Conservation (phyloP, 2,113 vertebrate species). For the Spheniscus mendiculus region DNA sequence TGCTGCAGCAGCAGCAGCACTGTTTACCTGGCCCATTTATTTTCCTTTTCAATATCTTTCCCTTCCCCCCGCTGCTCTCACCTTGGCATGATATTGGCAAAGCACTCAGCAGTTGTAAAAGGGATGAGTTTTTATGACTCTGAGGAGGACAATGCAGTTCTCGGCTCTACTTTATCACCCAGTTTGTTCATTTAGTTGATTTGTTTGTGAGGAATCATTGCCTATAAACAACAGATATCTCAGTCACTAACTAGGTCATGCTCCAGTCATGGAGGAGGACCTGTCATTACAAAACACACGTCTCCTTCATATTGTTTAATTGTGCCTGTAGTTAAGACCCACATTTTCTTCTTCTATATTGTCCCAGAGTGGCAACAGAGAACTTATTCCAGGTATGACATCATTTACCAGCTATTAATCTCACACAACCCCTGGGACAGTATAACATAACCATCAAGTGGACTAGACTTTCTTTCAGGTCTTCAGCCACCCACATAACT, state of each 20-base stretch:
- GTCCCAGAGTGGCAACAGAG: background rate
- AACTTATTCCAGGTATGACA: background rate
- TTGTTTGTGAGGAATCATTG: slow-evolving; percentile 14
- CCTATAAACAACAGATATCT: slow-evolving; percentile 23
- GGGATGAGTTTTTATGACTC: slow-evolving; percentile 46
- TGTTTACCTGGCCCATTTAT: slow-evolving; percentile 72
- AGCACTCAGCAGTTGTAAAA: slow-evolving; percentile 57
- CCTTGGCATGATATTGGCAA: slow-evolving; percentile 69
- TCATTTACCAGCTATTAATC: background rate
- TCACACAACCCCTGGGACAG: background rate
- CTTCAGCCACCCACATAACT: background rate
- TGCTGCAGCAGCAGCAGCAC: slow-evolving; percentile 29
- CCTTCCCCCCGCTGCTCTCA: slow-evolving; percentile 38
- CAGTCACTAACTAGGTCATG: background rate
- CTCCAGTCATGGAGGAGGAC: background rate
- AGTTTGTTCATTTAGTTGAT: slow-evolving; percentile 42
- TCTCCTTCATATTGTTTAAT: background rate
- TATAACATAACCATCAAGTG: background rate
- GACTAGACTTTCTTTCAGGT: background rate
- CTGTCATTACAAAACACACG: background rate
- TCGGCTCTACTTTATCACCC: slow-evolving; percentile 2
- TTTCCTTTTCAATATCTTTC: slow-evolving; percentile 43
- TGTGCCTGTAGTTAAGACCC: background rate
- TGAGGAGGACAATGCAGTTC: slow-evolving; percentile 42
- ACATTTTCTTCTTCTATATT: background rate